A percentile compares a stretch with the other conserved stretches of the same genome.
Evolutionary conservation across 2,888 invertebrate genomes (phyloP).

Genomic region (Eristalis pertinax): DNA sequence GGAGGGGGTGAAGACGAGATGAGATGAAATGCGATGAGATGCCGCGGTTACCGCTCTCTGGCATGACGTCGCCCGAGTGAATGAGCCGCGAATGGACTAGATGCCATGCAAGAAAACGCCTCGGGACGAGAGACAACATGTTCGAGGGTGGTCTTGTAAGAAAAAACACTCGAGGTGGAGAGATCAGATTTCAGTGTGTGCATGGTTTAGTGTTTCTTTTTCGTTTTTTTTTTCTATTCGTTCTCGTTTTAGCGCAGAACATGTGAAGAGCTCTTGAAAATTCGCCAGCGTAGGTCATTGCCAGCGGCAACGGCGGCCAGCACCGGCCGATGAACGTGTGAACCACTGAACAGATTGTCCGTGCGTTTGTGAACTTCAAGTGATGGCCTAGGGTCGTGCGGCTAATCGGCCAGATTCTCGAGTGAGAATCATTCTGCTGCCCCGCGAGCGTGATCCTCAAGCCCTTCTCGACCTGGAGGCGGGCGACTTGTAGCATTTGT

Average conservation of each 20-base stretch:
- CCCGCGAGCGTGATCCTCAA: neutral
- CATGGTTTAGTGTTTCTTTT: conserved; percentile 3
- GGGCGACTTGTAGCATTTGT: neutral
- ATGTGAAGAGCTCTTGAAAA: conserved; percentile 16
- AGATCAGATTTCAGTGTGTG: conserved; percentile 35
- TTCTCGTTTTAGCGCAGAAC: neutral
- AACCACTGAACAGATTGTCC: neutral
- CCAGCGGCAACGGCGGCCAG: neutral
- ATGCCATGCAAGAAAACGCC: conserved; percentile 9
- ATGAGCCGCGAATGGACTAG: no score
- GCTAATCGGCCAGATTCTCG: neutral
- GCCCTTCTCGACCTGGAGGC: no score
- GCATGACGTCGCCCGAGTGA: neutral
- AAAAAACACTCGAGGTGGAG: conserved; percentile 18
- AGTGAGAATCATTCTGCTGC: neutral
- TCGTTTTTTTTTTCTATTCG: no score
- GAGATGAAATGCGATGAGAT: conserved; percentile 14
- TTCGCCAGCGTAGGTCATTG: conserved; percentile 15
- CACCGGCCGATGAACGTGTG: neutral
- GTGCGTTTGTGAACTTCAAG: neutral
- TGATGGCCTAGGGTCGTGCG: neutral
- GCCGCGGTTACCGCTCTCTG: neutral
- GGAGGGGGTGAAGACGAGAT: neutral
- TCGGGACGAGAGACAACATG: conserved; percentile 11
- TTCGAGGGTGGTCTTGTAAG: conserved; percentile 42